Conservation (phyloP, 2,113 vertebrate species). For the Globicephala melas region DNA sequence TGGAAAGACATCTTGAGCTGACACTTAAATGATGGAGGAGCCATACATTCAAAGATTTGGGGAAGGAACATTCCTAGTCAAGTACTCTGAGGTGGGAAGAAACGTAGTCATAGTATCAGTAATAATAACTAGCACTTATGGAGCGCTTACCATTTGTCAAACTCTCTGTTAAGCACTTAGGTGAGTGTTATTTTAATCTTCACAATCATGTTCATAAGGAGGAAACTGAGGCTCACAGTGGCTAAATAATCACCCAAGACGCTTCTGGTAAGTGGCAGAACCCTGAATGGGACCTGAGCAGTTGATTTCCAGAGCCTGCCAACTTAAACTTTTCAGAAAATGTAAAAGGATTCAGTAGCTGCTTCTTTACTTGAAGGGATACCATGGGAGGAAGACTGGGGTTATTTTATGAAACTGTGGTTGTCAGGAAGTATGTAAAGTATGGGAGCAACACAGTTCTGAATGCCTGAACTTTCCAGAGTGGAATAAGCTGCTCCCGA, state of each 20-base stretch:
- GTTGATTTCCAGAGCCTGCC: neutral
- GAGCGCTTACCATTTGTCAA: neutral
- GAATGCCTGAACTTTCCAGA: neutral
- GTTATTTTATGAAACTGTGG: neutral
- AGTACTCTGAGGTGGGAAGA: neutral
- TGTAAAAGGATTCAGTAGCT: neutral
- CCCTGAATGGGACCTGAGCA: neutral
- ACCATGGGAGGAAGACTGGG: accelerated
- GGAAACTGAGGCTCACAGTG: neutral
- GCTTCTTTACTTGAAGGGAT: neutral
- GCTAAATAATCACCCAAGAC: neutral
- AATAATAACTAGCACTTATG: neutral
- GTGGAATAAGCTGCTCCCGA: neutral
- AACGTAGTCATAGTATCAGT: neutral
- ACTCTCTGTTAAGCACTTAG: neutral
- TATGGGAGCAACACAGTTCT: neutral
- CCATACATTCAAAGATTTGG: neutral
- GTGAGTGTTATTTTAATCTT: neutral
- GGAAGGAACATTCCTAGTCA: neutral
- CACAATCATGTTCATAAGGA: neutral
- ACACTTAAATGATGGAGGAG: neutral
- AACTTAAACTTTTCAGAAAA: neutral
- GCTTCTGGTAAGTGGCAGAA: neutral
- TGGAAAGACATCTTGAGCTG: neutral
- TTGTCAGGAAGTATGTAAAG: neutral